Evolutionary conservation across 2,113 vertebrate species (phyloP).

Genomic region (Urocitellus parryii): DNA sequence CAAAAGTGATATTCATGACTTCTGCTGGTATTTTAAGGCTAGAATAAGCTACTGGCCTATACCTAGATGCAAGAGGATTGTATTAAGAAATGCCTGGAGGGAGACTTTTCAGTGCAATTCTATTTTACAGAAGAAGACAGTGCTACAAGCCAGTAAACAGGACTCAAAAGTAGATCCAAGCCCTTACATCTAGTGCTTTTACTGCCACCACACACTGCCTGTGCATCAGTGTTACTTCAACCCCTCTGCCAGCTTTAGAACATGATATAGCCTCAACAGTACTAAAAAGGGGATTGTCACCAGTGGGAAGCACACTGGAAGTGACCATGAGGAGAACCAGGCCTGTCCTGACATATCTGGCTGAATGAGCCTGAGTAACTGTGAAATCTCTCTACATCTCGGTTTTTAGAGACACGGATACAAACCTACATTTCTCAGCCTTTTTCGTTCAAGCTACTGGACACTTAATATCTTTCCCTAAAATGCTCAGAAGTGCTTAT

Average conservation of each 20-base stretch:
- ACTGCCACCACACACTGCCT: not conserved
- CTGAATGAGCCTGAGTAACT: not conserved
- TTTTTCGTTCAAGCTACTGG: not conserved
- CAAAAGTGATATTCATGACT: not conserved
- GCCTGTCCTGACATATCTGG: not conserved
- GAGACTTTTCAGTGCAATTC: not conserved
- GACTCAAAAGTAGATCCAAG: not conserved
- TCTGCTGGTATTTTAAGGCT: not conserved
- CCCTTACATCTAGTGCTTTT: not conserved
- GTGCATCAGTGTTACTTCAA: not conserved
- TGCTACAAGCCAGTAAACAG: not conserved
- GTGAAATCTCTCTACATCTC: not conserved
- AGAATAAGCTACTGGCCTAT: not conserved
- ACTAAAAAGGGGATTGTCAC: not conserved
- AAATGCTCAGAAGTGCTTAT: constrained; percentile 19
- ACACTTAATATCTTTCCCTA: not conserved
- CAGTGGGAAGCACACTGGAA: not conserved
- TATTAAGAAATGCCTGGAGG: not conserved
- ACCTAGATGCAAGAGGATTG: not conserved
- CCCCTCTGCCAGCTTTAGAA: not conserved
- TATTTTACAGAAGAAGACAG: not conserved
- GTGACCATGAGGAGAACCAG: not conserved
- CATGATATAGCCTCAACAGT: not conserved
- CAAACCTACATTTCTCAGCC: not conserved
- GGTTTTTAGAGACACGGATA: not conserved